Conservation (phyloP, 2,888 invertebrate species). For the Drosophila limbata region DNA sequence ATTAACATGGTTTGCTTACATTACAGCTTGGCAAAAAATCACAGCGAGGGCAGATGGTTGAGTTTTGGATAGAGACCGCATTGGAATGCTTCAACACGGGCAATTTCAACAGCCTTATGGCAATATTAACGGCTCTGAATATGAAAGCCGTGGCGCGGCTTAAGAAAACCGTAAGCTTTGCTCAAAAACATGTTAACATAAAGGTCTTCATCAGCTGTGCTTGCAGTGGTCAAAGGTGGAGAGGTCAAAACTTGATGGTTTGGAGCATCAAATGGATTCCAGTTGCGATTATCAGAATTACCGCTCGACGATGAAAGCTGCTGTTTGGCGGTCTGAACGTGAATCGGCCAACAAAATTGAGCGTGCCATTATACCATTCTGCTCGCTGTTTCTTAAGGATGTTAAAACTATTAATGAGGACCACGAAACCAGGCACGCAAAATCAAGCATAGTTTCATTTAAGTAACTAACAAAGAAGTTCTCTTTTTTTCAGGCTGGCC, state of each 20-base stretch:
- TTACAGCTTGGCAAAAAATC: constrained; percentile 95
- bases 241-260: constrained; percentile 91
- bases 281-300: constrained; percentile 94
- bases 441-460: not conserved
- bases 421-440: constrained; percentile 89
- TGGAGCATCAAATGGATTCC: constrained; percentile 95
- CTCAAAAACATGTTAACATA: not conserved
- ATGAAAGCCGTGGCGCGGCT: constrained; percentile 96
- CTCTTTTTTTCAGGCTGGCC: constrained; percentile 87
- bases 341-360: constrained; percentile 89
- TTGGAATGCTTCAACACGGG: constrained; percentile 98
- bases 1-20: constrained; percentile 58
- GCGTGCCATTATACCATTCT: constrained; percentile 94
- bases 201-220: not conserved
- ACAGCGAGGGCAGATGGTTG: constrained; percentile 94
- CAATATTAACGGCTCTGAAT: constrained; percentile 97
- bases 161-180: constrained; percentile 93
- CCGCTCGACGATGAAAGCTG: constrained; percentile 93
- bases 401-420: constrained; percentile 93
- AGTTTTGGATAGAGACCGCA: constrained; percentile 98
- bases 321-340: constrained; percentile 91
- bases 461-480: not conserved
- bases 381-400: constrained; percentile 93
- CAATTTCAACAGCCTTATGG: constrained; percentile 99
- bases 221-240: constrained; percentile 93